phyloP scores from a whole-genome alignment of 1,140 invertebrate species.

The Drosophila persimilis region DNA sequence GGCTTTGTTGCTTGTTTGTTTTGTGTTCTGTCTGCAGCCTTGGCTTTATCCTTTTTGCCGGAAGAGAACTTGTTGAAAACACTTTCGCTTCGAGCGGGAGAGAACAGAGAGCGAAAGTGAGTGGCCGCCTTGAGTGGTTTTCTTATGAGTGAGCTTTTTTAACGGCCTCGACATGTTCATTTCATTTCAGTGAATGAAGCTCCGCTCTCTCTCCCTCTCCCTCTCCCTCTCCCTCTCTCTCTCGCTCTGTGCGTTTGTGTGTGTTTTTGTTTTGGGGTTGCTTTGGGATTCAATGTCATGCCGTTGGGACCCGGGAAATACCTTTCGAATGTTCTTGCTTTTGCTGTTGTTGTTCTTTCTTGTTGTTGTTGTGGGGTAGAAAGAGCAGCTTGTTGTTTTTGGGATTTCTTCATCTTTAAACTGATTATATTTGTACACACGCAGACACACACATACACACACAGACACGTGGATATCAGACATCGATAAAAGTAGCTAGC shows the following conservation, averaged over 20 bases:
- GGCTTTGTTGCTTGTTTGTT: constrained; percentile 15
- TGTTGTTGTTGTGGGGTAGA: constrained; percentile 16
- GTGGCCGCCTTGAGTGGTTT: constrained; percentile 38
- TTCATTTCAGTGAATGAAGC: constrained; percentile 52
- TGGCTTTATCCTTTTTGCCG: constrained; percentile 61
- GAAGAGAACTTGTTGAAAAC: constrained; percentile 81
- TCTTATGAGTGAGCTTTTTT: constrained; percentile 55
- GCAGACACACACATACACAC: background rate
- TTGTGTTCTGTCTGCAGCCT: constrained; percentile 27
- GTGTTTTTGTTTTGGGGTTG: constrained; percentile 69
- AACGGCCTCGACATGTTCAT: constrained; percentile 10
- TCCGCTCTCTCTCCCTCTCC: constrained; percentile 11
- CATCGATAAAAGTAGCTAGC: constrained; percentile 71
- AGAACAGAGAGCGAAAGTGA: constrained; percentile 48
- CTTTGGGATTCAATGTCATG: constrained; percentile 83
- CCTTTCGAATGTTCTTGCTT: constrained; percentile 55
- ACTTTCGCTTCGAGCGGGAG: constrained; percentile 57
- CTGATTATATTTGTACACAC: constrained; percentile 74
- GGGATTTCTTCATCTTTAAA: constrained; percentile 77
- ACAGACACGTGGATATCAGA: constrained; percentile 65
- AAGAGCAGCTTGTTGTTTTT: constrained; percentile 53
- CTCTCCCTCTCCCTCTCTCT: constrained; percentile 8
- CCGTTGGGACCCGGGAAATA: constrained; percentile 83
- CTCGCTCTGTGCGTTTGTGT: constrained; percentile 11
- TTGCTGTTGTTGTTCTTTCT: constrained; percentile 41